Percentiles rank a stretch among this genome's conserved stretches.
phyloP scores from a whole-genome alignment of 2,797 vertebrate genomes.

The Caiman crocodilus region DNA sequence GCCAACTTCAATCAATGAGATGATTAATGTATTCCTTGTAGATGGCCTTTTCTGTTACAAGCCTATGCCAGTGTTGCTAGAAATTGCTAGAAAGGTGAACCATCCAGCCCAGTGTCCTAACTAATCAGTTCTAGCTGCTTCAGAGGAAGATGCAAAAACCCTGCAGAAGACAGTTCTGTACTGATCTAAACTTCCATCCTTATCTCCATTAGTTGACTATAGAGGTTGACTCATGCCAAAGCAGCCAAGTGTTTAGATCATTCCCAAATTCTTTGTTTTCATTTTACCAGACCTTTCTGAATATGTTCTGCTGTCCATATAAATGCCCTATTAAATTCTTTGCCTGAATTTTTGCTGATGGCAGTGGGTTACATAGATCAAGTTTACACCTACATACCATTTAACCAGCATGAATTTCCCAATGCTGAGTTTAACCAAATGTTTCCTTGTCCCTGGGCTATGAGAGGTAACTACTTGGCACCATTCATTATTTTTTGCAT shows the following conservation, averaged over 20 bases:
- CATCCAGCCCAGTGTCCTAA: neutral
- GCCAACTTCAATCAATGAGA: neutral
- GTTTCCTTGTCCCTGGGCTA: rapidly evolving
- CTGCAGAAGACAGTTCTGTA: neutral
- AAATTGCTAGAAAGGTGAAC: neutral
- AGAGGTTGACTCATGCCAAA: neutral
- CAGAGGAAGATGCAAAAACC: neutral
- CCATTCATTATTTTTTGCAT: neutral
- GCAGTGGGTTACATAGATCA: neutral
- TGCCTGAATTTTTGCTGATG: rapidly evolving
- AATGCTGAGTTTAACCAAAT: neutral
- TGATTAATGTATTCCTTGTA: neutral
- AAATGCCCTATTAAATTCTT: neutral
- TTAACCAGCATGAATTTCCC: rapidly evolving
- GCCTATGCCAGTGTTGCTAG: neutral
- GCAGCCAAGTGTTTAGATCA: rapidly evolving
- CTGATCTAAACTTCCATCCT: neutral
- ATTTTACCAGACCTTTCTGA: neutral
- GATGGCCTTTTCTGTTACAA: neutral
- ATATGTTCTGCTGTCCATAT: neutral
- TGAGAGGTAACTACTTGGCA: neutral
- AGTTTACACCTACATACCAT: rapidly evolving
- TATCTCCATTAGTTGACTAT: rapidly evolving
- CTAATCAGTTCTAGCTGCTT: rapidly evolving
- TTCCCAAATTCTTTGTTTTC: neutral